Evolutionary conservation across 2,888 invertebrate species (phyloP), one percentile per base, ranked within the genome.

Genomic region (Ophonus ardosiacus): DNA sequence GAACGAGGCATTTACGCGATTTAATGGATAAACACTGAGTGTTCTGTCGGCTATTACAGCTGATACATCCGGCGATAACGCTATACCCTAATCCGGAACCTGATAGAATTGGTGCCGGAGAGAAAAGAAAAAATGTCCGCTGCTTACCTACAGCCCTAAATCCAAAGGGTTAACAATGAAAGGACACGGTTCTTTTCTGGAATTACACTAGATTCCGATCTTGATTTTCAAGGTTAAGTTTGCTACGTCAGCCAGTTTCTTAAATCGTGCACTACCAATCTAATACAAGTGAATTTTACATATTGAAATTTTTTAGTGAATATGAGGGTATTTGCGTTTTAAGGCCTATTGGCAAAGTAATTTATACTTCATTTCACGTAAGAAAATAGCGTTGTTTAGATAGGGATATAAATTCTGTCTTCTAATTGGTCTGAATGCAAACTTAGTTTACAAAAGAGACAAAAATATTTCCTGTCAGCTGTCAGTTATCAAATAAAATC

Each of bases 11-110:
- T 81, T 81, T 68, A 68, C 61, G 43, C 65, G 81, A 68, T 81
- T 81, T 68, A 81, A 81, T 81, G 81, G 81, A 81, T 81, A 81
- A 81, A 81, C 68, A 81, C 65, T 61, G 56, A 78, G 57, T 57
- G 78, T 80, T 63, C 24, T 7, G 17, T 13, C 65, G 61, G 38
- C 81, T 65, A 81, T 81, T 81, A 81, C 63, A 40, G 65, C 40
- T 21, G 81, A 61, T 61, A 61, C 61, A 81, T 81, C 81, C 63
- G 65, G 65, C n/a, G 81, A 81, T 81, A 81, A 65, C 40, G 63
- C 65, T 40, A 65, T 63, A 51, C n/a, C 81, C 65, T 81, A 81
- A 81, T 81, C 81, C 81, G 10, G 17, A 81, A 81, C 81, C 43
- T 81, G 65, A 81, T 81, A 61, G 81, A 81, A 81, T 57, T 79